Conservation (phyloP, 2,888 invertebrate genomes). For the Oxycera nigricornis region DNA sequence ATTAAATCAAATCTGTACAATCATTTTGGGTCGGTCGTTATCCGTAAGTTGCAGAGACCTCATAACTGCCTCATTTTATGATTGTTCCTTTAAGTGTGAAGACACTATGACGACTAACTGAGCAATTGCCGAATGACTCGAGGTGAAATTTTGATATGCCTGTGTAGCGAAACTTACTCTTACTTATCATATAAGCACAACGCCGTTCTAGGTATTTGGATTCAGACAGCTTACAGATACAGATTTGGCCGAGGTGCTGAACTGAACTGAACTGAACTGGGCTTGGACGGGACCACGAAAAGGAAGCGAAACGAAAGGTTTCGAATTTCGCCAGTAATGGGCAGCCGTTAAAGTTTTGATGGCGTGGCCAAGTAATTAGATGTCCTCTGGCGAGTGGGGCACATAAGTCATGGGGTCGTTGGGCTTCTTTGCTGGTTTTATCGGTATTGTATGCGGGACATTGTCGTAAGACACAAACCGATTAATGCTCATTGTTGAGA, state of each 20-base stretch:
- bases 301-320: conserved; percentile 38
- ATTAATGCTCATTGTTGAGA: neutral
- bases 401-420: conserved; percentile 26
- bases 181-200: too few species aligned
- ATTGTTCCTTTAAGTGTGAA: neutral
- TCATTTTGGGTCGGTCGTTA: conserved; percentile 4
- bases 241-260: neutral
- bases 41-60: neutral
- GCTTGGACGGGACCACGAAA: neutral
- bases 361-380: conserved; percentile 17
- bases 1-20: conserved; percentile 21
- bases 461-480: neutral
- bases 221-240: neutral
- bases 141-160: neutral
- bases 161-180: neutral
- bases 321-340: conserved; percentile 19
- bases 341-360: conserved; percentile 20
- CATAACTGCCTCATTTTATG: conserved; percentile 27
- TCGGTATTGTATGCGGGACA: conserved; percentile 1
- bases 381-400: conserved; percentile 11
- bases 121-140: neutral
- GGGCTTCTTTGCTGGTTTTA: conserved; percentile 15
- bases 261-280: too few species aligned
- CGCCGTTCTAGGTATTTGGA: neutral
- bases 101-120: too few species aligned